Evolutionary conservation across 2,888 invertebrate species (phyloP).

Genomic region (Torymus auratus): DNA sequence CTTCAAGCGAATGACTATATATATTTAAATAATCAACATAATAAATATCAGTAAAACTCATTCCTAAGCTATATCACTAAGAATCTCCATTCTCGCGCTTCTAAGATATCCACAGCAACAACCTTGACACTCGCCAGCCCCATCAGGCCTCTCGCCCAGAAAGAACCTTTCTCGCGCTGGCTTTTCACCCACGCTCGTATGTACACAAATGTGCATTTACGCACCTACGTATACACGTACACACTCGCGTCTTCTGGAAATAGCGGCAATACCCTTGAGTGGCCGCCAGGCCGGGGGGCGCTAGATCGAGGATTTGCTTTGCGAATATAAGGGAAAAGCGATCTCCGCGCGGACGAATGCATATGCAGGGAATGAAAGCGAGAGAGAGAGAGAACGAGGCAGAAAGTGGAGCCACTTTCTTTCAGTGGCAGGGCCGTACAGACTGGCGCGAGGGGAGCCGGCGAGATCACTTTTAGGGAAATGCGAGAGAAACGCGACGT

Average conservation of each 20-base stretch:
- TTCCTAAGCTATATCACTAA: too few species aligned
- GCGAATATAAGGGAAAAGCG: slow-evolving; percentile 65
- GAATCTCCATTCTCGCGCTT: too few species aligned
- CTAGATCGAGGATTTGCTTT: slow-evolving; percentile 69
- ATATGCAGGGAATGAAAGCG: slow-evolving; percentile 67
- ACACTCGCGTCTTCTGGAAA: slow-evolving; percentile 64
- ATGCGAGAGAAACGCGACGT: not conserved
- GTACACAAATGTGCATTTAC: slow-evolving; percentile 21
- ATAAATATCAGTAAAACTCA: too few species aligned
- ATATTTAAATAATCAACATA: too few species aligned
- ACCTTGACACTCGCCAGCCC: too few species aligned
- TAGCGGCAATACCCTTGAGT: slow-evolving; percentile 73
- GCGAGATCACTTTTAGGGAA: not conserved
- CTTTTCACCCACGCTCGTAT: not conserved
- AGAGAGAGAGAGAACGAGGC: too few species aligned
- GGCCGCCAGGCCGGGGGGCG: slow-evolving; percentile 65
- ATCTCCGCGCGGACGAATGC: slow-evolving; percentile 69
- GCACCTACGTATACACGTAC: slow-evolving; percentile 59
- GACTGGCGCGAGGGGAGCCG: slow-evolving; percentile 62
- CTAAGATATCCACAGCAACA: too few species aligned
- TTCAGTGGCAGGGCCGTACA: slow-evolving; percentile 19
- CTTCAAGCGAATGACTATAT: too few species aligned
- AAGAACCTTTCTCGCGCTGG: not conserved
- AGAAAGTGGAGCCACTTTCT: too few species aligned
- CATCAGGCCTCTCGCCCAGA: too few species aligned